Percentiles rank a stretch among this genome's conserved stretches.
phyloP scores from a whole-genome alignment of 2,888 invertebrate genomes.

The Rotaria macrura region DNA sequence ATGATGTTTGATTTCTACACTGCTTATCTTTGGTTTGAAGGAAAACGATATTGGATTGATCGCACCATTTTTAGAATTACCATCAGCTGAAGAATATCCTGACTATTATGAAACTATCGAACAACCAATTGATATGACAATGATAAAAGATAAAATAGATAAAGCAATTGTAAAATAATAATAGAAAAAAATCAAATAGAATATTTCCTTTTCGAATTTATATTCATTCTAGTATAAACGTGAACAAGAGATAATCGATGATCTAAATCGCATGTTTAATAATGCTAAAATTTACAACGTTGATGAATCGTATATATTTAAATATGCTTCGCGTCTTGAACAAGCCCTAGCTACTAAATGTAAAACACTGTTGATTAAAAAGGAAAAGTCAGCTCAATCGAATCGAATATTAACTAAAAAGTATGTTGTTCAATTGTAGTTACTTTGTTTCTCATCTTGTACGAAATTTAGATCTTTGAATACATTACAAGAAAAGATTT shows the following conservation, averaged over 20 bases:
- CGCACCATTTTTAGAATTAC: constrained; percentile 25
- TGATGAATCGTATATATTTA: constrained; percentile 22
- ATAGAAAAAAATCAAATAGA: too few species aligned
- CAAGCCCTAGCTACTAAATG: neutral
- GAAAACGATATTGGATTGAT: constrained; percentile 23
- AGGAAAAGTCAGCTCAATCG: neutral
- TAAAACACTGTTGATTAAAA: neutral
- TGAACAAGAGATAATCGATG: constrained; percentile 45
- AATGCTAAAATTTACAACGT: constrained; percentile 76
- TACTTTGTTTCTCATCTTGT: too few species aligned
- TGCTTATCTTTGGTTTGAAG: neutral
- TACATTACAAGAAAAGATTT: neutral
- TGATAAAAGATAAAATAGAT: constrained; percentile 22
- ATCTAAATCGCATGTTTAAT: constrained; percentile 75
- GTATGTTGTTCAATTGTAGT: neutral
- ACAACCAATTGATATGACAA: constrained; percentile 32
- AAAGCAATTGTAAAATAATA: neutral
- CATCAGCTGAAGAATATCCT: constrained; percentile 28
- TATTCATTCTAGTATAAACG: constrained; percentile 1
- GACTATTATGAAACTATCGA: constrained; percentile 32
- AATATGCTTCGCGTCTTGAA: constrained; percentile 19
- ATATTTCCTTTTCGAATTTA: too few species aligned
- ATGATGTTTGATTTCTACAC: too few species aligned
- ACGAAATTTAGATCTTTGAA: neutral
- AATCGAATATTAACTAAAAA: neutral